Conservation (phyloP, 2,113 vertebrate species). For the Meleagris gallopavo region DNA sequence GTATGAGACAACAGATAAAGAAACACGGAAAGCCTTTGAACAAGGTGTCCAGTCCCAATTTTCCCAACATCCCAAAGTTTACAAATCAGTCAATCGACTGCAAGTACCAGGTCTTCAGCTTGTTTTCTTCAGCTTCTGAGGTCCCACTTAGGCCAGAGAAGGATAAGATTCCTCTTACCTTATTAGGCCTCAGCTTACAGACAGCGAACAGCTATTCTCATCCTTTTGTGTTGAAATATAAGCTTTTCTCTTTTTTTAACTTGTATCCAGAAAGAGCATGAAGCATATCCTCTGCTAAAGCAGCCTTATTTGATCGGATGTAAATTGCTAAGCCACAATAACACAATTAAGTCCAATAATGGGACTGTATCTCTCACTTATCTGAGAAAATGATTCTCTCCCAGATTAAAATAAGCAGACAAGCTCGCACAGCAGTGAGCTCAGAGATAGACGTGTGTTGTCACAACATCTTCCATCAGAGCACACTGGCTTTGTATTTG, state of each 20-base stretch:
- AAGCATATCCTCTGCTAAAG: background rate
- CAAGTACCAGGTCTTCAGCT: background rate
- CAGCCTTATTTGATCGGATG: background rate
- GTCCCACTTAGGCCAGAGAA: background rate
- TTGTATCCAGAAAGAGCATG: background rate
- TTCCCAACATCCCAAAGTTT: background rate
- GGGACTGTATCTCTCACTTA: background rate
- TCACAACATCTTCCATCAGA: background rate
- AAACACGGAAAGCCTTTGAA: background rate
- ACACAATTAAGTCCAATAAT: background rate
- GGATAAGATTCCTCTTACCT: background rate
- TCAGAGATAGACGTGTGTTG: background rate
- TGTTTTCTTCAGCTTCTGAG: background rate
- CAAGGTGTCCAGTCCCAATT: background rate
- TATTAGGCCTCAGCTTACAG: background rate
- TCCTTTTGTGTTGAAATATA: background rate
- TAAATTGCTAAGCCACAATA: background rate
- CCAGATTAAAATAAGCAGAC: background rate
- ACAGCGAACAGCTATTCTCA: background rate
- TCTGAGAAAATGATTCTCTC: background rate
- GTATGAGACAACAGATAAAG: background rate
- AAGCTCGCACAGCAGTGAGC: background rate
- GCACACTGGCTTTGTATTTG: background rate
- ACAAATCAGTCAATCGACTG: background rate
- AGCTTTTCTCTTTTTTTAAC: background rate